Evolutionary conservation across 2,888 invertebrate species (phyloP).

Genomic region (Halictus quadricinctus): DNA sequence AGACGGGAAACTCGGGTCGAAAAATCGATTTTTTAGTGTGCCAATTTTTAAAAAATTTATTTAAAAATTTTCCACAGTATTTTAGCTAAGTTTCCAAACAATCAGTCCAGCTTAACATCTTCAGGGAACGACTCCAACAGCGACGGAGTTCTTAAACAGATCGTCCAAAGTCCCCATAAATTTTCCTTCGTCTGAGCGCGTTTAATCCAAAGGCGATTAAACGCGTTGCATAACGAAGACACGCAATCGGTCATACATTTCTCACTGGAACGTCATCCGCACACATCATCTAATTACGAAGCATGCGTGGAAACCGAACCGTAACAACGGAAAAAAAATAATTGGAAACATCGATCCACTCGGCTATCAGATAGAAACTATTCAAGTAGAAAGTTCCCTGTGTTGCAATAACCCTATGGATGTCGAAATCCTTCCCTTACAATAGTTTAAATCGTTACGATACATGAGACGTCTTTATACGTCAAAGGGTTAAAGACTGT

Average conservation of each 20-base stretch:
- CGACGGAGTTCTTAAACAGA: background rate
- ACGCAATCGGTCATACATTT: background rate
- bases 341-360: background rate
- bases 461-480: too few species aligned
- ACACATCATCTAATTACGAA: background rate
- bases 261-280: background rate
- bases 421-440: too few species aligned
- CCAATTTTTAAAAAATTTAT: too few species aligned
- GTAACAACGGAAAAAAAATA: background rate
- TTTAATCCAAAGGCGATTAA: background rate
- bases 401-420: background rate
- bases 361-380: background rate
- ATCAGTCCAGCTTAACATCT: background rate
- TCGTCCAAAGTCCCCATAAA: background rate
- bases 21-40: too few species aligned
- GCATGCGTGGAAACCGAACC: background rate
- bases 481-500: too few species aligned
- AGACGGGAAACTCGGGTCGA: too few species aligned
- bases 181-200: background rate
- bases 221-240: conserved; percentile 7
- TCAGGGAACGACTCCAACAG: background rate
- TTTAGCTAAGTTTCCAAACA: too few species aligned
- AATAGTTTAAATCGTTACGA: too few species aligned
- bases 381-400: background rate
- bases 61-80: too few species aligned